Evolutionary conservation across 2,888 invertebrate genomes (phyloP).

Genomic region (Charanyca ferruginea): DNA sequence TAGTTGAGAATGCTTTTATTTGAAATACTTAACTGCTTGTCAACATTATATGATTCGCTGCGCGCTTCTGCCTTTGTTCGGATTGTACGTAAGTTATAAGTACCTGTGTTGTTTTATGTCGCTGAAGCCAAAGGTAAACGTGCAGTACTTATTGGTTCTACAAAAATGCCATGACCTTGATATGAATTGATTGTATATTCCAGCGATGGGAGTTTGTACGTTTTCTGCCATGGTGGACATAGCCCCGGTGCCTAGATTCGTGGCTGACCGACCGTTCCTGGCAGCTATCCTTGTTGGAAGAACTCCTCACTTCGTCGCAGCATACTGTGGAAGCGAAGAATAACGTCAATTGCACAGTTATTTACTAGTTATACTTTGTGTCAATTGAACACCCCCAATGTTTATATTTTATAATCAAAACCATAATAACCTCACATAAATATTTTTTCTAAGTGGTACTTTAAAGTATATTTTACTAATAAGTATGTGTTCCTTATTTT

Average conservation of each 20-base stretch:
- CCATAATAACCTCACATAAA: not conserved
- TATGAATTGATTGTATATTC: conserved; percentile 60
- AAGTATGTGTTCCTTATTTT: too few species aligned
- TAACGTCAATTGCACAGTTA: not conserved
- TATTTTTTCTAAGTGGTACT: not conserved
- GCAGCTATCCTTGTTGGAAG: conserved; percentile 71
- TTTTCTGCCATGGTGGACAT: conserved; percentile 72
- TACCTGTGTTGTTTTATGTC: conserved; percentile 4
- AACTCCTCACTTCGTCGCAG: conserved; percentile 74
- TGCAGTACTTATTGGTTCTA: not conserved
- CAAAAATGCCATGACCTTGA: not conserved
- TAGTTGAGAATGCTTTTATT: not conserved
- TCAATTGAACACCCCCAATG: not conserved
- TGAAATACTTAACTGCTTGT: not conserved
- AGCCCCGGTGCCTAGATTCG: conserved; percentile 72
- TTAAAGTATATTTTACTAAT: too few species aligned
- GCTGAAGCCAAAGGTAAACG: not conserved
- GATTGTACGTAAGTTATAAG: conserved; percentile 8
- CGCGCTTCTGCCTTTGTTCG: conserved; percentile 7
- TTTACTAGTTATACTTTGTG: not conserved
- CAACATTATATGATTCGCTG: conserved; percentile 1
- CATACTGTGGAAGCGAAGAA: conserved; percentile 64
- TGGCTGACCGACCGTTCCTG: conserved; percentile 81
- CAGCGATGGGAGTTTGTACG: conserved; percentile 76
- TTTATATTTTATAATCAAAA: conserved; percentile 1